Evolutionary conservation across 2,888 invertebrate genomes (phyloP), one percentile per base, ranked within the genome.

Genomic region (Drosophila incognita): DNA sequence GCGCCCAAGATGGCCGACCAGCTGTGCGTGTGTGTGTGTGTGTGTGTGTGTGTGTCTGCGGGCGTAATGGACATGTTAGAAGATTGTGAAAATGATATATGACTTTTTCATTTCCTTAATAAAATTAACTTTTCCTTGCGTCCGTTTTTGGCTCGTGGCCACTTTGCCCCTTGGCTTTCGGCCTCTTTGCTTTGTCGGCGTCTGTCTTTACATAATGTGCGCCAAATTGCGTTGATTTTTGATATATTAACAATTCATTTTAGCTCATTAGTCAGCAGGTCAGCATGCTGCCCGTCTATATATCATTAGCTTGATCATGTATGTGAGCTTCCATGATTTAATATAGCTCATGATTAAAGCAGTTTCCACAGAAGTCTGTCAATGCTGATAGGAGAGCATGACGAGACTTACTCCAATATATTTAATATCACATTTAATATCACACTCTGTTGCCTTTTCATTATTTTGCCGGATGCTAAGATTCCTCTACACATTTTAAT

Each of bases 101-200:
- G 87, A 85, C 87, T 87, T 88, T 88, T 87, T 87, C 87, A 87
- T 88, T 88, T 87, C 87, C 87, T 87, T 88, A 87, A 87, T 87
- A 87, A 87, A 88, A 87, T 87, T 87, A 87, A 87, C 83, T 87
- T 88, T 88, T 74, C 74, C 86, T 72, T 62, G 60, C 48, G 60
- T 70, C 48, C 73, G 66, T 61, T 67, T 59, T n/a, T 42, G 57
- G 42, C 31, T 42, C 21, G 15, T 31, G 59, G 57, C 59, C 74
- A 42, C 7, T 48, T 38, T 49, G 24, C 53, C 18, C 42, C 52
- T 52, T 53, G 18, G 63, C 29, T 18, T 11, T 21, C 13, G 31
- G 60, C 42, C 36, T 10, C 46, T 60, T 64, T n/a, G 49, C 18
- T 24, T 18, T 27, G 36, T 33, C 35, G 21, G 48, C 54, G 66